Evolutionary conservation across 2,113 vertebrate species (phyloP).

Genomic region (Balaeniceps rex): DNA sequence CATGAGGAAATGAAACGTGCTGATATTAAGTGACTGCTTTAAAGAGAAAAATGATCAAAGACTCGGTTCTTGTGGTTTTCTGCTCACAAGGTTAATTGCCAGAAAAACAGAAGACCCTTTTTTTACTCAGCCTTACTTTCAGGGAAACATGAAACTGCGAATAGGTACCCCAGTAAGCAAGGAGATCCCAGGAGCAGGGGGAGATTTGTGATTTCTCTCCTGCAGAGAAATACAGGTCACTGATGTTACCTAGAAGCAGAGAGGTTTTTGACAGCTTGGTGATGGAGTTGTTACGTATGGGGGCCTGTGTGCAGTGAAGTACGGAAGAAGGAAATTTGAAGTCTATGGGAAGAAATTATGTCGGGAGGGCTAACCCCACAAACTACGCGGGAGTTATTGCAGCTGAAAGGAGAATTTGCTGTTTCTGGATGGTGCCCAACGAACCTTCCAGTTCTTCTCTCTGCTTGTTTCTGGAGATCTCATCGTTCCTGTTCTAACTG

Average conservation of each 20-base stretch:
- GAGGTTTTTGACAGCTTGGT: not conserved
- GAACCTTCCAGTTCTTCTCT: not conserved
- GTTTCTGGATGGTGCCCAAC: not conserved
- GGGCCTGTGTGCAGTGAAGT: not conserved
- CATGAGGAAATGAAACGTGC: not conserved
- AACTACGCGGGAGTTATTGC: not conserved
- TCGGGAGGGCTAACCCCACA: not conserved
- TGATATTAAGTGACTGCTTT: not conserved
- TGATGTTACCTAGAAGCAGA: not conserved
- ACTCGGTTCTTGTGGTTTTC: not conserved
- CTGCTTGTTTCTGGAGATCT: not conserved
- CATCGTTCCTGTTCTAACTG: not conserved
- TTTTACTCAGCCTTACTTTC: not conserved
- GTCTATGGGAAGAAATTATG: not conserved
- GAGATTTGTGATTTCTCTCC: not conserved
- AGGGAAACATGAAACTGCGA: not conserved
- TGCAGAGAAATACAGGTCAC: not conserved
- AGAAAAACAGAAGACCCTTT: not conserved
- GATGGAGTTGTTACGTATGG: not conserved
- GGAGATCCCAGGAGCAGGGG: not conserved
- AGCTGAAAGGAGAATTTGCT: not conserved
- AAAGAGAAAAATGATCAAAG: not conserved
- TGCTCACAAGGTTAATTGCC: not conserved
- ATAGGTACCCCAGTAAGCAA: not conserved
- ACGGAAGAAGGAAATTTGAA: not conserved